Percentiles rank a stretch among this genome's conserved stretches.
phyloP scores from a whole-genome alignment of 2,888 invertebrate genomes.

The Aromia moschata region DNA sequence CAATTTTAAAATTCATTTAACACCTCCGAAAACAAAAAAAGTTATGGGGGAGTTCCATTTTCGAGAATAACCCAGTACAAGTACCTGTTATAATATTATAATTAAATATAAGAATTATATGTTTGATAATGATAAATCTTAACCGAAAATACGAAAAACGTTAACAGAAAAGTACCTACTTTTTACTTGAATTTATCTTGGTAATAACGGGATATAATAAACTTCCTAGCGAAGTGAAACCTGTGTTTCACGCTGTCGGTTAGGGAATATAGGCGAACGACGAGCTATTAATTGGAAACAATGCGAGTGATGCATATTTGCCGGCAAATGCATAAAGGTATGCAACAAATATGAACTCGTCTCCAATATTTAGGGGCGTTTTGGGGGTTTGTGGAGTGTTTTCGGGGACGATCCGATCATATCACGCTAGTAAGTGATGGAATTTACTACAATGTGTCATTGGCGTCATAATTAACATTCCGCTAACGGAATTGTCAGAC shows the following conservation, averaged over 20 bases:
- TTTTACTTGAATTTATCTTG: too few relatives aligned
- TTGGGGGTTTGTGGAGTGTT: conserved; percentile 52
- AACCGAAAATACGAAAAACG: too few relatives aligned
- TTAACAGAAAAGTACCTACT: too few relatives aligned
- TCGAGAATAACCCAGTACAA: too few relatives aligned
- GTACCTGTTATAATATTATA: too few relatives aligned
- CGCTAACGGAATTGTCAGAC: conserved; percentile 52
- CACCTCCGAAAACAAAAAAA: too few relatives aligned
- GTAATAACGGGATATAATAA: not conserved
- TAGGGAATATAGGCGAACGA: conserved; percentile 9
- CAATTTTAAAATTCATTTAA: too few relatives aligned
- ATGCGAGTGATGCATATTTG: conserved; percentile 57
- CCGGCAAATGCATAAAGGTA: conserved; percentile 55
- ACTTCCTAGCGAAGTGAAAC: conserved; percentile 2
- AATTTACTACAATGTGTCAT: conserved; percentile 58
- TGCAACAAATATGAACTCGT: conserved; percentile 59
- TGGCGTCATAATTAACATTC: conserved; percentile 62
- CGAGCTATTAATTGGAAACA: conserved; percentile 42
- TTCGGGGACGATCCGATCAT: conserved; percentile 52
- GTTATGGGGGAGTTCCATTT: too few relatives aligned
- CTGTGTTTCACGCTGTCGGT: conserved; percentile 11
- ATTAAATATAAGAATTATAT: too few relatives aligned
- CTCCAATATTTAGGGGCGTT: conserved; percentile 52
- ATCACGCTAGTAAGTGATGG: conserved; percentile 55
- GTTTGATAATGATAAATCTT: too few relatives aligned